Conservation (phyloP, 2,797 vertebrate genomes). For the Lutjanus campechanus region DNA sequence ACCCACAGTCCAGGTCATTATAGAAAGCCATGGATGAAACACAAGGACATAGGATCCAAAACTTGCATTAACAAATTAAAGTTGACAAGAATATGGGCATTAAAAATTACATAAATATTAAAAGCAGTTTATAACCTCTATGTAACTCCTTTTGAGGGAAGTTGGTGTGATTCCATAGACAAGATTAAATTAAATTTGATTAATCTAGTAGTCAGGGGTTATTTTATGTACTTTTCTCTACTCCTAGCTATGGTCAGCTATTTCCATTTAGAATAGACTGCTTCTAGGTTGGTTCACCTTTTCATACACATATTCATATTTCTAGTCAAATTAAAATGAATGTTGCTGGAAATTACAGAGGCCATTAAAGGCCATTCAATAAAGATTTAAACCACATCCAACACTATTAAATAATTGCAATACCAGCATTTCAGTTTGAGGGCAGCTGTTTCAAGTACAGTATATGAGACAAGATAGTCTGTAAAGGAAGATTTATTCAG, state of each 20-base stretch:
- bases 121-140: background rate
- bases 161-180: background rate
- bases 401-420: background rate
- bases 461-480: background rate
- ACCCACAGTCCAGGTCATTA: background rate
- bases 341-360: background rate
- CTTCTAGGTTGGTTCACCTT: background rate
- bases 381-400: background rate
- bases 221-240: background rate
- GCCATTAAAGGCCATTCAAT: background rate
- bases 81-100: background rate
- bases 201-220: background rate
- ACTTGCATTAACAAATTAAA: background rate
- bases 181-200: background rate
- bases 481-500: slow-evolving; percentile 19
- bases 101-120: background rate
- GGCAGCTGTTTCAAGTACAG: slow-evolving; percentile 1
- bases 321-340: slow-evolving; percentile 6
- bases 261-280: slow-evolving; percentile 12
- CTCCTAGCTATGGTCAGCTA: background rate
- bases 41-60: background rate
- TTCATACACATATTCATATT: background rate
- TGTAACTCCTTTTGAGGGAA: background rate
- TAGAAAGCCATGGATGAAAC: background rate
- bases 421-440: slow-evolving; percentile 9